Percentiles rank a stretch among this genome's conserved stretches.
phyloP scores from a whole-genome alignment of 2,113 vertebrate species.

The Osmerus eperlanus region DNA sequence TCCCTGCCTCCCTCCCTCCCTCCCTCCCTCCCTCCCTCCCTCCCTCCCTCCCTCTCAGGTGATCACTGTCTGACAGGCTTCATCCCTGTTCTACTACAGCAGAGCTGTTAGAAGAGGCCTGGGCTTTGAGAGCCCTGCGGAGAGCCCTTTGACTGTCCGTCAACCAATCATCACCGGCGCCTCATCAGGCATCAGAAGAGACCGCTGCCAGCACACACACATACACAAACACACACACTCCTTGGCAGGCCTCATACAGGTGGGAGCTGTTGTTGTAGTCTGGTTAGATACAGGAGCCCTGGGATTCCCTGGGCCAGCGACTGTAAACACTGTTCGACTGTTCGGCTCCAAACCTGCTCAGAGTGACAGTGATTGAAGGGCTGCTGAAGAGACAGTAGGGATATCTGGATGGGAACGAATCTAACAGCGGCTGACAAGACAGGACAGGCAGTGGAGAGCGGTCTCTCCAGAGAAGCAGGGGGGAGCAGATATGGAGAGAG shows the following conservation, averaged over 20 bases:
- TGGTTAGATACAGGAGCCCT: background rate
- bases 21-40: background rate
- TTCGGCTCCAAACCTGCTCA: background rate
- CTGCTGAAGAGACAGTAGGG: background rate
- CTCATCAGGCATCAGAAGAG: background rate
- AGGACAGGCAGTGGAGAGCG: background rate
- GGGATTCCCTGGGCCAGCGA: background rate
- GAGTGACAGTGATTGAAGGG: background rate
- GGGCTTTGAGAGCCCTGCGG: background rate
- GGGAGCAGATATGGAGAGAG: background rate
- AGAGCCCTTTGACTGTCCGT: slow-evolving; percentile 20
- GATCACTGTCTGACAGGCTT: slow-evolving; percentile 19
- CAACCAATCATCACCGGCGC: slow-evolving; percentile 2
- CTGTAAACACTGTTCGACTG: too few relatives aligned
- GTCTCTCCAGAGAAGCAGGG: background rate
- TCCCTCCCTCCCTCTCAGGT: slow-evolving; percentile 12
- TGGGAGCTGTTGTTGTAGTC: background rate
- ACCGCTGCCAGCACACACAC: background rate
- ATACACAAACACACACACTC: slow-evolving; percentile 2
- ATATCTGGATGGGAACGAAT: background rate
- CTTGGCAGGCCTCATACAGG: background rate
- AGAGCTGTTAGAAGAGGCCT: background rate
- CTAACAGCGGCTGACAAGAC: background rate
- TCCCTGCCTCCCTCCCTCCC: background rate
- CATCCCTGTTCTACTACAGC: slow-evolving; percentile 12